phyloP scores from a whole-genome alignment of 2,888 invertebrate species.

The Gordius sp. region DNA sequence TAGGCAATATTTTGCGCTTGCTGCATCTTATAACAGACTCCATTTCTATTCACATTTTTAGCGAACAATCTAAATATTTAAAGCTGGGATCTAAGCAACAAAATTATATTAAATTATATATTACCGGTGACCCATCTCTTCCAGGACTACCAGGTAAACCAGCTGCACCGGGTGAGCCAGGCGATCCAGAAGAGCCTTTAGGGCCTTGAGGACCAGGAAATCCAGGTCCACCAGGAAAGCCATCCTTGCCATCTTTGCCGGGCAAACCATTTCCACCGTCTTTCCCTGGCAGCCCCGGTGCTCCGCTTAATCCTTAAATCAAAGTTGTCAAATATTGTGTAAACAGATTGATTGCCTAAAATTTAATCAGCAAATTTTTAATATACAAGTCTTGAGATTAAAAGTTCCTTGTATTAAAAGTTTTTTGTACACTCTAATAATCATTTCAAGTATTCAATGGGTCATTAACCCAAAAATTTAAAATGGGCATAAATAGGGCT shows the following conservation, averaged over 20 bases:
- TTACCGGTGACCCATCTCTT: background rate
- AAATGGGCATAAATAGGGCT: background rate
- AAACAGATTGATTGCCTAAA: too few species aligned
- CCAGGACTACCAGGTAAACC: background rate
- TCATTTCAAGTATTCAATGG: too few species aligned
- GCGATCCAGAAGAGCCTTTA: background rate
- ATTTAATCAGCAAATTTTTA: too few species aligned
- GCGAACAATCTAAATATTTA: too few species aligned
- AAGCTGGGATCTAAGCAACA: too few species aligned
- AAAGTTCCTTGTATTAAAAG: too few species aligned
- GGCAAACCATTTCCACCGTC: background rate
- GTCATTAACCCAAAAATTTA: too few species aligned
- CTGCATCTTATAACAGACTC: too few species aligned
- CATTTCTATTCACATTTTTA: too few species aligned
- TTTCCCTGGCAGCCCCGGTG: background rate
- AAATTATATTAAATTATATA: background rate
- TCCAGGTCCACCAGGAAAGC: background rate
- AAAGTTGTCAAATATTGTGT: background rate
- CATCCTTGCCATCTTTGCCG: background rate
- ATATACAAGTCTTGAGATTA: too few species aligned
- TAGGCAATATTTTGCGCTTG: too few species aligned
- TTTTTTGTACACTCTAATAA: too few species aligned
- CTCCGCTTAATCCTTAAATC: background rate
- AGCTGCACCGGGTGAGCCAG: background rate
- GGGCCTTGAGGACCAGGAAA: background rate